These are phyloP conservation scores for Mayetiola destructor DNA, from an alignment of 2,888 invertebrate genomes.

Conservation along the genomic window DNA sequence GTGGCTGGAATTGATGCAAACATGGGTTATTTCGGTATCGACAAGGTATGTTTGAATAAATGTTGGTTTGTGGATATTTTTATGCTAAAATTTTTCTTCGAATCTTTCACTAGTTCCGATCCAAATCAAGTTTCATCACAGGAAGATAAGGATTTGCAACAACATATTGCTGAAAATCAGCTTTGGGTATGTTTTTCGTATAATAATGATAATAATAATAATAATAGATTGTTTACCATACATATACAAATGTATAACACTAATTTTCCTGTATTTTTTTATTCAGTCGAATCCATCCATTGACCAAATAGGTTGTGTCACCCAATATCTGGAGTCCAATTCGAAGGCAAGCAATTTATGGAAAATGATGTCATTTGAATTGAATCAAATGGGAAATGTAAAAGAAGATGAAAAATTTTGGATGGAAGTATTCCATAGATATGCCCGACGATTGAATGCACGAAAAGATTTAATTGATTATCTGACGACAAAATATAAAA, in stretches of 20 bases:
- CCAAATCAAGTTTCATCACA: neutral
- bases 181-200: neutral
- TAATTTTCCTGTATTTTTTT: too few species aligned
- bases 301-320: conserved; percentile 17
- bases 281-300: conserved; percentile 6
- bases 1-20: neutral
- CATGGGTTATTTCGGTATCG: neutral
- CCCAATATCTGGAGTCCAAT: conserved; percentile 19
- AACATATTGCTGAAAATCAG: neutral
- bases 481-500: neutral
- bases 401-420: conserved; percentile 16
- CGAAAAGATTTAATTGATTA: neutral
- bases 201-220: neutral
- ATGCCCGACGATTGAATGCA: neutral
- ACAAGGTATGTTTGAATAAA: too few species aligned
- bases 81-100: neutral
- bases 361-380: conserved; percentile 17
- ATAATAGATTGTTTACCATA: neutral
- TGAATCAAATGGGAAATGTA: conserved; percentile 16
- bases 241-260: too few species aligned
- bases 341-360: conserved; percentile 17
- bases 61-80: neutral
- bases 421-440: neutral
- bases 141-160: neutral
- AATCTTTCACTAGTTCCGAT: neutral